Evolutionary conservation across 2,888 invertebrate genomes (phyloP), one percentile per base, ranked within the genome.

Genomic region (Folsomia candida): DNA sequence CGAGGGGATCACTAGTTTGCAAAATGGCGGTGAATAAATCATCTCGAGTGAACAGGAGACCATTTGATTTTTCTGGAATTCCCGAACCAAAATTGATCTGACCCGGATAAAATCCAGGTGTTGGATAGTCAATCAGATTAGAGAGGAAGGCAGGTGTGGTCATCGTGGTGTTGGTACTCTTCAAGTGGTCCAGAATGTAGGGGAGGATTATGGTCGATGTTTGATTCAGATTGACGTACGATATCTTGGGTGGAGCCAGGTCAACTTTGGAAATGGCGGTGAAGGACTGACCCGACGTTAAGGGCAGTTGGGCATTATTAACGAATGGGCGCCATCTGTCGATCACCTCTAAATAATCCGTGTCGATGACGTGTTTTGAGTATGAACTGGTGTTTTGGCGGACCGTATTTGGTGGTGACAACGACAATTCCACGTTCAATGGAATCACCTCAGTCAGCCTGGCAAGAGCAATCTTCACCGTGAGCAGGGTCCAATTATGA

Each of bases 41-140:
- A 25, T 63, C 64, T 1, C 69, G 63, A 14, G 57, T 37, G 1
- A 69, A 28, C 18, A 69, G 1, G 11, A 27, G 54, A 9, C 63
- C 28, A 24, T 58, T 26, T 6, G 0, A 11, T 4, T 51, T n/a
- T n/a, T 27, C 37, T 18, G n/a, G 20, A 9, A 1, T 18, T 1
- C 26, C 27, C 9, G 61, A 61, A 0, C 62, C 62, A 14, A 63
- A 69, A 58, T 69, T 57, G 25, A 69, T 69, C 0, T 57, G 37
- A 18, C 63, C 63, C 3, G 69, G 69, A 1, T 27, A 1, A 25
- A 58, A n/a, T 1, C 29, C 26, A 3, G 63, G 64, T 1, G 25
- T 0, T 0, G 57, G 63, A 24, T 69, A 69, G 29, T 64, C 63
- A 2, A 69, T 20, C 25, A 37, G 63, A 14, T 4, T 9, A 9